phyloP scores from a whole-genome alignment of 2,113 vertebrate species.

The Butastur rufipennis region DNA sequence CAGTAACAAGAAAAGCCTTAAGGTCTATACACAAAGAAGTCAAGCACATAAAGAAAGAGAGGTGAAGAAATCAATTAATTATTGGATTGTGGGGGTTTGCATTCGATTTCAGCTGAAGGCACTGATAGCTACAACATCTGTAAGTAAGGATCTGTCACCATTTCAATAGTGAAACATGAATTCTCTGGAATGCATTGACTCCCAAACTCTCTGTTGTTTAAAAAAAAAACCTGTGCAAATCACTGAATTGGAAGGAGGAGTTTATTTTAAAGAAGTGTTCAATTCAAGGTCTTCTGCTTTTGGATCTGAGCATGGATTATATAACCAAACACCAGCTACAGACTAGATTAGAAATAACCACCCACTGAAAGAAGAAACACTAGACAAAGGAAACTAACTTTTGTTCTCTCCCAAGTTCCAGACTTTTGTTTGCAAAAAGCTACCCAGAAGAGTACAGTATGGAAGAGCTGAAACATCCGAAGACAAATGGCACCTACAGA shows the following conservation, averaged over 20 bases:
- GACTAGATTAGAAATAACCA: not conserved
- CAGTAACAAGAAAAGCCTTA: not conserved
- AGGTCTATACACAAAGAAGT: not conserved
- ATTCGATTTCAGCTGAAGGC: not conserved
- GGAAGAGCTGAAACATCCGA: not conserved
- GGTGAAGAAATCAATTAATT: slow-evolving; percentile 10
- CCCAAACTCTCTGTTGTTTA: not conserved
- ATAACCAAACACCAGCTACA: not conserved
- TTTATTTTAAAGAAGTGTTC: not conserved
- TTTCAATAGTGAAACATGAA: not conserved
- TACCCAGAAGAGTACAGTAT: not conserved
- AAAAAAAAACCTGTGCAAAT: not conserved
- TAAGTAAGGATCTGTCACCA: not conserved
- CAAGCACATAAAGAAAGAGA: not conserved
- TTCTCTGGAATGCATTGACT: not conserved
- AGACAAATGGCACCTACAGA: not conserved
- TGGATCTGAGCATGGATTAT: not conserved
- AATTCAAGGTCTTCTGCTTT: not conserved
- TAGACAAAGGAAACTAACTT: not conserved
- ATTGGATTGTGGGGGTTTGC: not conserved
- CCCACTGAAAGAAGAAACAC: not conserved
- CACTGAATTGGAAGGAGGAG: not conserved
- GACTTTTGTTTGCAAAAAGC: not conserved
- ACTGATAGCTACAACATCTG: not conserved
- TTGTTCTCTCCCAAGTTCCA: not conserved